phyloP scores from a whole-genome alignment of 2,797 vertebrate species.

The Neopelma chrysocephalum region DNA sequence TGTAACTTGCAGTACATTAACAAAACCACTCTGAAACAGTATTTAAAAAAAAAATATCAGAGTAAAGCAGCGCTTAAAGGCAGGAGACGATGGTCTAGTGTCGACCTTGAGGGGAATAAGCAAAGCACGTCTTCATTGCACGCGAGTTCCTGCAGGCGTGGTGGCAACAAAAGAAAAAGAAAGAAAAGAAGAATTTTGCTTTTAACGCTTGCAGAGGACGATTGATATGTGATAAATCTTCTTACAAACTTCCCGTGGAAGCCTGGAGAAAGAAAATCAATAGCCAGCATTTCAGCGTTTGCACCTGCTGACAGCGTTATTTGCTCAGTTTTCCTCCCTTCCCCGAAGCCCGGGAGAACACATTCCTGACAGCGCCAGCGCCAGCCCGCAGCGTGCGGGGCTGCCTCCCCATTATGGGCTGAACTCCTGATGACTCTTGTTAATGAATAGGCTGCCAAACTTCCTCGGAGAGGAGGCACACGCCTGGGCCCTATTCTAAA shows the following conservation, averaged over 20 bases:
- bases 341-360: constrained; percentile 2
- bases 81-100: not conserved
- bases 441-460: constrained; percentile 86
- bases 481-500: constrained; percentile 72
- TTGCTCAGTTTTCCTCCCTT: not conserved
- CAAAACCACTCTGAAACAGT: not conserved
- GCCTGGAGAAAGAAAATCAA: constrained; percentile 20
- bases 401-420: constrained; percentile 63
- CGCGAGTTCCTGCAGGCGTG: not conserved
- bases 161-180: not conserved
- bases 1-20: constrained; percentile 14
- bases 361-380: not conserved
- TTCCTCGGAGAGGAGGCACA: constrained; percentile 72
- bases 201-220: not conserved
- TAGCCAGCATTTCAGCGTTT: not conserved
- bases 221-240: constrained; percentile 4
- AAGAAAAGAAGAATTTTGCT: not conserved
- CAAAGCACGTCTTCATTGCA: not conserved
- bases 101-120: not conserved
- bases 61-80: not conserved
- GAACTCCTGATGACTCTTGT: constrained; percentile 80
- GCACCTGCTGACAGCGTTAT: constrained; percentile 34
- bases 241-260: not conserved
- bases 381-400: constrained; percentile 25
- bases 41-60: not conserved